Evolutionary conservation across 2,888 invertebrate genomes (phyloP), one percentile per base, ranked within the genome.

Genomic region (Belgica antarctica): DNA sequence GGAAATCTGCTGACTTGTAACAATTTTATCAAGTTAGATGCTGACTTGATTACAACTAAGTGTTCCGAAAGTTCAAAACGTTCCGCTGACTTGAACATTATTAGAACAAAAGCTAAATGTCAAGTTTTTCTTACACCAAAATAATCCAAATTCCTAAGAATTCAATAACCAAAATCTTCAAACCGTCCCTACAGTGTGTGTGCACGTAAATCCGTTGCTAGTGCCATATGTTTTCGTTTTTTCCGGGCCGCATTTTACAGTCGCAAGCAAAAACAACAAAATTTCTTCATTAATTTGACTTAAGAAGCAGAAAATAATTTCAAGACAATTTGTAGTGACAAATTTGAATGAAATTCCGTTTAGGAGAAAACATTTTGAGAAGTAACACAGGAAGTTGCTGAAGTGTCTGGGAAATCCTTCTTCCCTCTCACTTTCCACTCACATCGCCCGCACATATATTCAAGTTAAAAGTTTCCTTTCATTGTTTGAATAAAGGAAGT

Each of bases 401-500:
- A 52, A 52, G 22, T 52, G 52, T 52, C 52, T 52, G 52, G 52
- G 22, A 52, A 52, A 22, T 52, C 22, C 52, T 19, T 52, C 17
- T 52, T 52, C 22, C 22, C 22, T 52, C 19, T 52, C 46, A 5
- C 22, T 19, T 12, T 52, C 34, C 22, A 17, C 52, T 52, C 22
- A 17, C 4, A 52, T 52, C 52, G 52, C 52, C 22, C 34, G 12
- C 12, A 41, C 41, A 41, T 41, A 41, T 41, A 41, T 41, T 41
- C 15, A 41, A 41, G 41, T 41, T n/a, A 15, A 41, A 41, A 41
- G 41, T 41, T 41, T 41, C 41, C 41, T 52, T 52, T 52, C 52
- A 52, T 52, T 52, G 52, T 52, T 52, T 52, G 52, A 52, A 17
- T 22, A 52, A 22, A 52, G 52, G 22, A 52, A 52, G 22, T 52